phyloP scores from a whole-genome alignment of 53 echinoderm and acorn worm species.

The Stichopus horrens region DNA sequence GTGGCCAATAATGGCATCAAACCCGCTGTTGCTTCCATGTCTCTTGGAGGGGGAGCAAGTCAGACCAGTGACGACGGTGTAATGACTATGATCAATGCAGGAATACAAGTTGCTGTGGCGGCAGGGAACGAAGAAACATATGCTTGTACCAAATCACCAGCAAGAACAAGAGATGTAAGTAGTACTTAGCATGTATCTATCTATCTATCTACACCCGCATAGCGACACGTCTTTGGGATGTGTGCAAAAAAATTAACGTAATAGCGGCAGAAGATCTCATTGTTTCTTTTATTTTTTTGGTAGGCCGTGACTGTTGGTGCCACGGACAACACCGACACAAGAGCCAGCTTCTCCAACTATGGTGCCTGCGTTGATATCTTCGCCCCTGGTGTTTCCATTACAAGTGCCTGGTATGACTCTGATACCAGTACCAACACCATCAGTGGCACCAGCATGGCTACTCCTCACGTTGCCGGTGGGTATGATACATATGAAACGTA shows the following conservation, averaged over 20 bases:
- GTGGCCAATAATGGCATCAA: background rate
- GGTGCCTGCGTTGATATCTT: slow-evolving; percentile 4
- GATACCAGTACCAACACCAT: slow-evolving; percentile 2
- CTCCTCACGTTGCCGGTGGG: slow-evolving; percentile 3
- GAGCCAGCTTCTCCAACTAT: background rate
- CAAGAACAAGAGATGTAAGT: slow-evolving; percentile 25
- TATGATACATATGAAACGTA: no score
- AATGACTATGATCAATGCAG: slow-evolving; percentile 12
- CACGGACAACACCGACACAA: background rate
- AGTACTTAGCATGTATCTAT: no score
- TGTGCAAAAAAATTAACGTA: no score
- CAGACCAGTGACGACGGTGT: slow-evolving; percentile 24
- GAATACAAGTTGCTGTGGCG: slow-evolving; percentile 26
- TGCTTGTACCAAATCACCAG: slow-evolving; percentile 42
- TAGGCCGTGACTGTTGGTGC: background rate
- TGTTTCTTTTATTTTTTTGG: background rate
- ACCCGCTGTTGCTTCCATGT: slow-evolving; percentile 29
- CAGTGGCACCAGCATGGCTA: slow-evolving; percentile 23
- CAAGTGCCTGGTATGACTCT: slow-evolving; percentile 8
- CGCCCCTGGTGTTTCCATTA: background rate
- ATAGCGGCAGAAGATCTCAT: no score
- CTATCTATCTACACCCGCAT: no score
- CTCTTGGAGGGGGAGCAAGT: slow-evolving; percentile 19
- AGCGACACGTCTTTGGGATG: no score
- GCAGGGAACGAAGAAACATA: slow-evolving; percentile 33